phyloP scores from a whole-genome alignment of 2,888 invertebrate species.

The Steinernema hermaphroditum region DNA sequence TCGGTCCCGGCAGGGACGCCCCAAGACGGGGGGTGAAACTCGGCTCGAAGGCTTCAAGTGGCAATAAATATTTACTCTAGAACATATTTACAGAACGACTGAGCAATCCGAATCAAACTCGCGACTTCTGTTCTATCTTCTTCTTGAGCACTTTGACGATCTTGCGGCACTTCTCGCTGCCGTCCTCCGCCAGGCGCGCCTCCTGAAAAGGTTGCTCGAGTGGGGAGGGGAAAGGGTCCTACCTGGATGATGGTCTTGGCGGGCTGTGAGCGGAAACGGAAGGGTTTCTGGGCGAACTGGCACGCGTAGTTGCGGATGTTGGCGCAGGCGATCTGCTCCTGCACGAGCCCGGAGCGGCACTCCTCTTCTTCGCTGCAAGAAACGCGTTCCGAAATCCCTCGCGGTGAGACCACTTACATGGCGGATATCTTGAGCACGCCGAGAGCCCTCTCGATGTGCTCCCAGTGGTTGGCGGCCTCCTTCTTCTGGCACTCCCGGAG shows the following conservation, averaged over 20 bases:
- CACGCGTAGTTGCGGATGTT: constrained; percentile 62
- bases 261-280: constrained; percentile 54
- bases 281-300: constrained; percentile 59
- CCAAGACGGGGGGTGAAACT: too few species aligned
- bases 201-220: not conserved
- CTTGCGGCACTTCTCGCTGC: constrained; percentile 63
- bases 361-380: constrained; percentile 62
- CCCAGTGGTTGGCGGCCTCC: constrained; percentile 45
- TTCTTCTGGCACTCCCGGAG: constrained; percentile 45
- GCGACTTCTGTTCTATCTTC: constrained; percentile 33
- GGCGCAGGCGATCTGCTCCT: constrained; percentile 62
- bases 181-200: constrained; percentile 61
- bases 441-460: constrained; percentile 37
- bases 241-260: constrained; percentile 49
- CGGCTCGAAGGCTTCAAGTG: not conserved
- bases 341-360: constrained; percentile 62
- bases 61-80: constrained; percentile 19
- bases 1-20: too few species aligned
- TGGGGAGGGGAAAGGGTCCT: not conserved
- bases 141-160: constrained; percentile 43
- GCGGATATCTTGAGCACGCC: constrained; percentile 33
- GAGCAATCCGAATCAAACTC: constrained; percentile 1
- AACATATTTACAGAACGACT: not conserved
- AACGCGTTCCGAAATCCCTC: not conserved
- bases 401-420: constrained; percentile 32